A percentile compares a stretch with the other conserved stretches of the same genome.
phyloP scores from a whole-genome alignment of 2,113 vertebrate genomes.

The Promerops cafer region DNA sequence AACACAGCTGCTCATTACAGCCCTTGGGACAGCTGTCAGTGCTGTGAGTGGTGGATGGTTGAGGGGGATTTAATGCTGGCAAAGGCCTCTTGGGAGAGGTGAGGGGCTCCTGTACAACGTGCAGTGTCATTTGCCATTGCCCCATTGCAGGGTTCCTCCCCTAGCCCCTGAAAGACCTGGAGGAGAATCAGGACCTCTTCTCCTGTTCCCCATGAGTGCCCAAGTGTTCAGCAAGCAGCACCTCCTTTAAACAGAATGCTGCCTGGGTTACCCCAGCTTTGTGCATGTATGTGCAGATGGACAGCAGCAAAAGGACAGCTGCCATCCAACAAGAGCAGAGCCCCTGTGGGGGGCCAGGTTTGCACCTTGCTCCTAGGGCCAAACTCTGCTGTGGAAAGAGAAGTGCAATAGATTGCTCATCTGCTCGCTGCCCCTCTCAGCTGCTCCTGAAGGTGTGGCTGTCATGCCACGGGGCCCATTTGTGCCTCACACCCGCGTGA shows the following conservation, averaged over 20 bases:
- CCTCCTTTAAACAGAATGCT: neutral
- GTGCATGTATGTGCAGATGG: neutral
- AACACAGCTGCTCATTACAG: neutral
- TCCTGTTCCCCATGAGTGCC: neutral
- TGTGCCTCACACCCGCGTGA: neutral
- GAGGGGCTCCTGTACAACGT: accelerated
- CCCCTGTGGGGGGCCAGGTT: neutral
- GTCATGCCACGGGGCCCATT: neutral
- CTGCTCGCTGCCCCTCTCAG: neutral
- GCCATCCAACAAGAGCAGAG: neutral
- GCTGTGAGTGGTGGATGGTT: accelerated
- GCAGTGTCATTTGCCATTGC: accelerated
- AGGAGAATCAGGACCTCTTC: neutral
- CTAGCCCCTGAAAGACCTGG: neutral
- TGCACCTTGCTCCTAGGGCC: neutral
- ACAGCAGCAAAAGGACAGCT: neutral
- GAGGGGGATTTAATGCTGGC: neutral
- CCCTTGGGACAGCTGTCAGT: neutral
- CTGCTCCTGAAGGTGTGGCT: neutral
- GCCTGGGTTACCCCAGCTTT: neutral
- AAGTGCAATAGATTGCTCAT: neutral
- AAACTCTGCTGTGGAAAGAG: neutral
- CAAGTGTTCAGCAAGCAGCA: neutral
- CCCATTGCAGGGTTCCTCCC: neutral
- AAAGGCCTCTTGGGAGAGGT: neutral